These are phyloP conservation scores for Tetramorium bicarinatum DNA, from an alignment of 2,888 invertebrate genomes.

Conservation along the genomic window DNA sequence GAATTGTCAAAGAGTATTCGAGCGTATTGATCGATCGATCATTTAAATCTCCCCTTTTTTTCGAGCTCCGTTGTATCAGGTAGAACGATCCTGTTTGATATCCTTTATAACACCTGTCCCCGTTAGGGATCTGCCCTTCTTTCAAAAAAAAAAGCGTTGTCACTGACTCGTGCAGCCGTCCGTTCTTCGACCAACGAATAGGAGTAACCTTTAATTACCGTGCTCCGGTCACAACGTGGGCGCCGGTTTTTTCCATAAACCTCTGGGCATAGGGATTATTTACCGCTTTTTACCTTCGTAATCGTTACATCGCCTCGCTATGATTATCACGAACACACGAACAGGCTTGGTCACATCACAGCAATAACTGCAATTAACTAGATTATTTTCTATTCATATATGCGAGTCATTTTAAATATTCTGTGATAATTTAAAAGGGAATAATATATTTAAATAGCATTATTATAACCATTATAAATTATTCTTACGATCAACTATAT, in stretches of 20 bases:
- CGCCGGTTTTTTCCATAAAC: not conserved
- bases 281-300: not conserved
- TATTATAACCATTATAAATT: not conserved
- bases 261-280: not conserved
- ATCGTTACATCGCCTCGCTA: constrained; percentile 12
- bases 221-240: constrained; percentile 11
- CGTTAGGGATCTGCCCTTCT: constrained; percentile 15
- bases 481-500: not conserved
- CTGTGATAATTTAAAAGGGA: not conserved
- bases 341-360: not conserved
- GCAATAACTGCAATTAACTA: constrained; percentile 13
- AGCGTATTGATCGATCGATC: constrained; percentile 48
- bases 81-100: constrained; percentile 49
- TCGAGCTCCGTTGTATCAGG: constrained; percentile 58
- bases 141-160: constrained; percentile 37
- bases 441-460: not conserved
- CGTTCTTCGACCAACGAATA: constrained; percentile 46
- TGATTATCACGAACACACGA: not conserved
- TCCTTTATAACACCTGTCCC: constrained; percentile 61
- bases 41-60: constrained; percentile 11
- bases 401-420: not conserved
- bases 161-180: constrained; percentile 25
- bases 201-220: constrained; percentile 63
- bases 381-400: not conserved
- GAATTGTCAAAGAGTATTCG: constrained; percentile 33